Evolutionary conservation across 2,797 vertebrate species (phyloP).

Genomic region (Pachyuromys duprasi): DNA sequence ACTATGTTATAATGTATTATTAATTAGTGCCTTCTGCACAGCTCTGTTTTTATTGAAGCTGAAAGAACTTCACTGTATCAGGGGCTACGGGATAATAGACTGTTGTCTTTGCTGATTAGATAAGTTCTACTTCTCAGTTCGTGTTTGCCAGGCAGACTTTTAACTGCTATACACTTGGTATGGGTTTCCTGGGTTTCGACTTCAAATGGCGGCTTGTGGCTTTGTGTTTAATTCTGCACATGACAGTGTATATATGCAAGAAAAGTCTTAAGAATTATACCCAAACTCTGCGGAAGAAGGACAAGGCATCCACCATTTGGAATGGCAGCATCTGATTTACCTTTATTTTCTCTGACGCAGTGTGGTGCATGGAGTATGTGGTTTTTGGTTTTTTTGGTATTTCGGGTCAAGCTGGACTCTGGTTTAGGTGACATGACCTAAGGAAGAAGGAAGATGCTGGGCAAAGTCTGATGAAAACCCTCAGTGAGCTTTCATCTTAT

Average conservation of each 20-base stretch:
- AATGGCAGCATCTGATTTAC: background rate
- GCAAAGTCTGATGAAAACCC: background rate
- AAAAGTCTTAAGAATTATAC: constrained; percentile 25
- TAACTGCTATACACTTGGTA: constrained; percentile 18
- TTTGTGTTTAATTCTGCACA: constrained; percentile 32
- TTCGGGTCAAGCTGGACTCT: background rate
- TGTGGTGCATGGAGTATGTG: background rate
- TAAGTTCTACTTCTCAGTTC: constrained; percentile 58
- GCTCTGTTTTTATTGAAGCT: constrained; percentile 34
- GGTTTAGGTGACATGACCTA: background rate
- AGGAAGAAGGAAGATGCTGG: background rate
- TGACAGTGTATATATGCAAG: background rate
- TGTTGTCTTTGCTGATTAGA: constrained; percentile 54
- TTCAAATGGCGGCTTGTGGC: background rate
- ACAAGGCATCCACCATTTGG: background rate
- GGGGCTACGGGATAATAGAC: constrained; percentile 40
- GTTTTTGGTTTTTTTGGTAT: background rate
- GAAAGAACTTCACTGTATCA: constrained; percentile 52
- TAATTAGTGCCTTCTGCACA: constrained; percentile 35
- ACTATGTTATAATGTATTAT: constrained; percentile 30
- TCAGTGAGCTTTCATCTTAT: constrained; percentile 24
- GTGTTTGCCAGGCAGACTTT: constrained; percentile 42
- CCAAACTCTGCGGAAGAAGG: background rate
- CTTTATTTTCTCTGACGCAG: background rate
- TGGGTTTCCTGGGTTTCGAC: constrained; percentile 48